Percentiles rank a stretch among this genome's conserved stretches.
These are phyloP conservation scores for Trissolcus basalis DNA, from an alignment of 1,140 invertebrate species.

Conservation along the genomic window DNA sequence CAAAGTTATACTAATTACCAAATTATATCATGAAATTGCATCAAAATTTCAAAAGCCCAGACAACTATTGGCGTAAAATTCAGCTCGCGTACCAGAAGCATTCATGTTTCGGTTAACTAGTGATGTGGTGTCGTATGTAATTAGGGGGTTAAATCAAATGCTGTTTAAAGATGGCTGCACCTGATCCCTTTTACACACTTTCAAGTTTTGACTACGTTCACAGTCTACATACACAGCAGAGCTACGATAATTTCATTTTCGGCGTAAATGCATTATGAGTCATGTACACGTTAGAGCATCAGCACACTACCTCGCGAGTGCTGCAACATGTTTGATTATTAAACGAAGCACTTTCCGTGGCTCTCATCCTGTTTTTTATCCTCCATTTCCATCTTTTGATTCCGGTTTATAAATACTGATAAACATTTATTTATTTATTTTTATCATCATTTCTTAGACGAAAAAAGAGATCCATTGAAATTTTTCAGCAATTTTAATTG, in stretches of 20 bases:
- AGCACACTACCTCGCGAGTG: slow-evolving; percentile 50
- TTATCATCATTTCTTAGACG: background rate
- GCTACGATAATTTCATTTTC: slow-evolving; percentile 65
- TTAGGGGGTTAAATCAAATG: slow-evolving; percentile 57
- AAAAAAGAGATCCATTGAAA: too few relatives aligned
- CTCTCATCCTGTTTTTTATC: slow-evolving; percentile 45
- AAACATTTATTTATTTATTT: slow-evolving; percentile 18
- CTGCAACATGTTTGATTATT: slow-evolving; percentile 67
- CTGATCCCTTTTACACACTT: slow-evolving; percentile 55
- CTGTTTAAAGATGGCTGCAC: slow-evolving; percentile 56
- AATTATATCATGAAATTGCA: background rate
- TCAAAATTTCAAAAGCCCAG: background rate
- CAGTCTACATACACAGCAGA: slow-evolving; percentile 42
- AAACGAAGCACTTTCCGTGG: slow-evolving; percentile 63
- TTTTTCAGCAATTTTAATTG: too few relatives aligned
- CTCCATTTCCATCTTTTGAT: slow-evolving; percentile 33
- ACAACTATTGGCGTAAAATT: slow-evolving; percentile 21
- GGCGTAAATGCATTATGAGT: slow-evolving; percentile 66
- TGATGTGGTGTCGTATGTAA: slow-evolving; percentile 53
- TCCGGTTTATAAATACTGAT: slow-evolving; percentile 20
- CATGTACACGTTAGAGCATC: slow-evolving; percentile 52
- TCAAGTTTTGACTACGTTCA: slow-evolving; percentile 50
- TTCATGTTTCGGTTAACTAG: slow-evolving; percentile 45
- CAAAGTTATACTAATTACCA: background rate
- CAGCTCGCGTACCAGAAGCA: slow-evolving; percentile 11